Conservation (phyloP, 2,888 invertebrate species). For the Rhorus exstirpatorius region DNA sequence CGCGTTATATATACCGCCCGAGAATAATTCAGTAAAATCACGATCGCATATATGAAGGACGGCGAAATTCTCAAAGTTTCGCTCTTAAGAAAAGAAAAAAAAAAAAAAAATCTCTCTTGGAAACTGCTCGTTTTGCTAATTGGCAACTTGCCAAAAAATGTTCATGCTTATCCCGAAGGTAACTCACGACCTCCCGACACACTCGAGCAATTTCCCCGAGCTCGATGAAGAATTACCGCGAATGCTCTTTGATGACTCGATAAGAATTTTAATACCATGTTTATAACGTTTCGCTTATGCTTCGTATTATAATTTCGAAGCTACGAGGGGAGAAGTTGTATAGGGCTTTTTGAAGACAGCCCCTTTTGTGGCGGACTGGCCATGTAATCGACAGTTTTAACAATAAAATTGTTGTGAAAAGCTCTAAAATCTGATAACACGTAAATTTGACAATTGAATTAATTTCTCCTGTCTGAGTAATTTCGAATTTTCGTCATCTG, state of each 20-base stretch:
- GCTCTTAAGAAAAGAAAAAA: neutral
- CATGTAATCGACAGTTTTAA: too few species aligned
- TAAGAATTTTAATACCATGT: constrained; percentile 15
- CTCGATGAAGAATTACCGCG: constrained; percentile 42
- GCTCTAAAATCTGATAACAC: too few species aligned
- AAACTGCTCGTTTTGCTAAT: constrained; percentile 37
- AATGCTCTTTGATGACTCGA: constrained; percentile 9
- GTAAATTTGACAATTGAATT: too few species aligned
- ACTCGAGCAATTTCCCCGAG: constrained; percentile 53
- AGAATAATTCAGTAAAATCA: constrained; percentile 3
- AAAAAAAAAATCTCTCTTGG: neutral
- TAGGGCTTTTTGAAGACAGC: too few species aligned
- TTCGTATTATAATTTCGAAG: too few species aligned
- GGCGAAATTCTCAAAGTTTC: neutral
- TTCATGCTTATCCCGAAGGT: neutral
- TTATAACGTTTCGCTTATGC: neutral
- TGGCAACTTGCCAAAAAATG: constrained; percentile 48
- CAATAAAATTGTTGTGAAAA: too few species aligned
- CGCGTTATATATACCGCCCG: neutral
- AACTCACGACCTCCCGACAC: constrained; percentile 20
- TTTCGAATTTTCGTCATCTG: too few species aligned
- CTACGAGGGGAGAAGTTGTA: too few species aligned
- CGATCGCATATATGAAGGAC: neutral
- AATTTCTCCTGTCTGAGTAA: too few species aligned
- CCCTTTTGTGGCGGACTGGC: too few species aligned